phyloP scores from a whole-genome alignment of 2,797 vertebrate genomes.

The Pagetopsis macropterus region DNA sequence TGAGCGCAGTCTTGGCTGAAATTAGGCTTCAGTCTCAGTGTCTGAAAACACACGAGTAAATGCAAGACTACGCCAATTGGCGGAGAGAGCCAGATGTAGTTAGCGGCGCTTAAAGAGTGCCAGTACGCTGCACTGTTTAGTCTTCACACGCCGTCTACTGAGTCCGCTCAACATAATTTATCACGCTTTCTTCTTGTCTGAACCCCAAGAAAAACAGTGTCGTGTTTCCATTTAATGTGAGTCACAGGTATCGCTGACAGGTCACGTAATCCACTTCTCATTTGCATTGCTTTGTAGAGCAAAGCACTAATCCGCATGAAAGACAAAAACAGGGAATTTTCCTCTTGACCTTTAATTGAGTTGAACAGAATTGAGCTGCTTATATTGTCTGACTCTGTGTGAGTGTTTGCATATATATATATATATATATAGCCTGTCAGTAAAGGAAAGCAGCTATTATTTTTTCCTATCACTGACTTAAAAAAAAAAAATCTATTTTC shows the following conservation, averaged over 20 bases:
- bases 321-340: conserved; percentile 56
- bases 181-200: conserved; percentile 29
- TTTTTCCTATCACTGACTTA: conserved; percentile 27
- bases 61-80: conserved; percentile 30
- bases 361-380: conserved; percentile 39
- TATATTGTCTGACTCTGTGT: conserved; percentile 17
- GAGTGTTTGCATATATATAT: conserved; percentile 5
- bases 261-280: conserved; percentile 55
- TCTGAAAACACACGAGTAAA: conserved; percentile 42
- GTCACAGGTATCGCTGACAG: conserved; percentile 52
- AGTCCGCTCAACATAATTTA: conserved; percentile 49
- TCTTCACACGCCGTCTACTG: conserved; percentile 28
- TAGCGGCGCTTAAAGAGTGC: conserved; percentile 34
- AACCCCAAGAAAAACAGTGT: conserved; percentile 54
- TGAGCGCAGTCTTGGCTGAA: conserved; percentile 31
- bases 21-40: conserved; percentile 21
- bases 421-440: background rate
- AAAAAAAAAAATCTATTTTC: conserved; percentile 27
- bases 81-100: conserved; percentile 35
- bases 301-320: conserved; percentile 55
- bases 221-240: conserved; percentile 55
- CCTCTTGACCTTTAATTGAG: conserved; percentile 68
- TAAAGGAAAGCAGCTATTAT: conserved; percentile 10
- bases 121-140: conserved; percentile 46
- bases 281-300: conserved; percentile 70